These are phyloP conservation scores for Coracopsis vasa DNA, from an alignment of 2,113 vertebrate genomes.

Conservation along the genomic window DNA sequence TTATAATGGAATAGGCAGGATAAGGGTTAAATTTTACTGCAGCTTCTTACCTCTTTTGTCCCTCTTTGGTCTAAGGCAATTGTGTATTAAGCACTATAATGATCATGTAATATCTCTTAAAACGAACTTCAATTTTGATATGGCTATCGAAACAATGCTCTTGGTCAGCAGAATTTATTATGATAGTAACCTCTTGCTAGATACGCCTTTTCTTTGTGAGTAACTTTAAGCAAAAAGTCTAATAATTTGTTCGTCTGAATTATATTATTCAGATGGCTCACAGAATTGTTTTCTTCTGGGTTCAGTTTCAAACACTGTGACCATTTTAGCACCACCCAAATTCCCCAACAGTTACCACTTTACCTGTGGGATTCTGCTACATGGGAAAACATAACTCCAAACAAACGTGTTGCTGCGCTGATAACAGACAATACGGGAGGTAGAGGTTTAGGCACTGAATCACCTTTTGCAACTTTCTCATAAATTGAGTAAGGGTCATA, in stretches of 20 bases:
- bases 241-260: background rate
- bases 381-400: conserved; percentile 85
- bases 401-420: conserved; percentile 80
- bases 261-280: background rate
- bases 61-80: background rate
- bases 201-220: background rate
- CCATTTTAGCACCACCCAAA: background rate
- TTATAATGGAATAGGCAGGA: background rate
- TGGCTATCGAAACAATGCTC: background rate
- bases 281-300: background rate
- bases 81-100: background rate
- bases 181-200: background rate
- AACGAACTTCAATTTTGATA: background rate
- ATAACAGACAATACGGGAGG: conserved; percentile 78
- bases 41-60: background rate
- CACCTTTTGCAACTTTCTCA: conserved; percentile 68
- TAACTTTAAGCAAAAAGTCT: background rate
- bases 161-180: background rate
- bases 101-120: background rate
- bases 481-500: conserved; percentile 86
- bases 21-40: background rate
- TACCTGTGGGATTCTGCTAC: conserved; percentile 86
- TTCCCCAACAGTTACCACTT: background rate
- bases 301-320: background rate
- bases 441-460: conserved; percentile 81